Base-by-base conservation (phyloP, 2,113 vertebrate genomes). In the Hystrix brachyura region DNA sequence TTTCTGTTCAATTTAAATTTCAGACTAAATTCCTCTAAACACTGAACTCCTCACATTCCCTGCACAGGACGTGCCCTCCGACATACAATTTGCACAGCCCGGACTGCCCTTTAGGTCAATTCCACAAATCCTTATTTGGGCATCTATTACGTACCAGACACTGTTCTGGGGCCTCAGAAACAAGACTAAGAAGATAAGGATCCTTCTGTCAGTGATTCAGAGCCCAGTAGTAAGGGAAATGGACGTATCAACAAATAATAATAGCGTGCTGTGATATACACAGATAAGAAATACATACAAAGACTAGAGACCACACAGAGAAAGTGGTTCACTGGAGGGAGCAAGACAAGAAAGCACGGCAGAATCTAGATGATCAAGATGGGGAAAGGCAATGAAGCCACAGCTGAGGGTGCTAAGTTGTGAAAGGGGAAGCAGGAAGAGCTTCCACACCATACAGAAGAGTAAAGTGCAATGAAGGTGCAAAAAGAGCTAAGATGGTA, bases 121-220 rank as follows among this genome's bases (percentile, higher is more conserved):
- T 48, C 46, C 38, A 76, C 27, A 85, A 60, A 18, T 27, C 27
- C 78, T 96, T 72, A 60, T 21, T 53, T 32, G 27, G n/a, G 19
- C 29, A 65, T 91, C 87, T 93, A 15, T 38, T 51, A 38, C 53
- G 34, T 53, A 72, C 59, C 0, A 48, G 83, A 78, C 38, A 79
- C 60, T 86, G 53, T 84, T 81, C 46, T 86, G 60, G 60, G 14
- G 21, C 8, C 67, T 89, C 34, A 32, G 53, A 94, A 76, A 67
- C 25, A 88, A 97, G 86, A 91, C 64, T 46, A 85, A 85, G 82
- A 85, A 85, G 82, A 79, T 86, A 60, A 94, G 62, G 32, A 86
- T 32, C 21, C 53, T 87, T 84, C 81, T 93, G 48, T 89, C 83
- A 81, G 2, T 78, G 15, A 84, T 69, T 65, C 55, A 74, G 87